Conservation (phyloP, 2,888 invertebrate species). For the Stegana nigrithorax region DNA sequence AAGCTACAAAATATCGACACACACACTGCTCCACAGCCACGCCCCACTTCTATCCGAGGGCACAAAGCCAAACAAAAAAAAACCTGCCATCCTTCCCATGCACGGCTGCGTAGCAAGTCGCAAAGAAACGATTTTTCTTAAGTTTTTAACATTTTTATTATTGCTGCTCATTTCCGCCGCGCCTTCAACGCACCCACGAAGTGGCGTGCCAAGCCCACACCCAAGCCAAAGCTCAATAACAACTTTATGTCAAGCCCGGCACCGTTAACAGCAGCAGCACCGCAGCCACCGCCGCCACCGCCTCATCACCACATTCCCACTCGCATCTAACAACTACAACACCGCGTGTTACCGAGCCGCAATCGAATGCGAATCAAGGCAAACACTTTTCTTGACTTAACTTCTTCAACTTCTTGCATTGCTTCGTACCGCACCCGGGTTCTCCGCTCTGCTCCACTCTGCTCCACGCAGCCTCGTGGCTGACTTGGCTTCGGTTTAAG, state of each 20-base stretch:
- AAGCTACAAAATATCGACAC: not conserved
- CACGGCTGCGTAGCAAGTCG: not conserved
- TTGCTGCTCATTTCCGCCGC: conserved; percentile 40
- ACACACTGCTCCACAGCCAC: not conserved
- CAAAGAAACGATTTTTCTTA: conserved; percentile 21
- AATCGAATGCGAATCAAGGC: not conserved
- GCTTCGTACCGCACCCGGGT: not conserved
- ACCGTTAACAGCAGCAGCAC: conserved; percentile 13
- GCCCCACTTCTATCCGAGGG: no score
- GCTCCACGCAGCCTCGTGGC: not conserved
- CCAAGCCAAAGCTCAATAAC: no score
- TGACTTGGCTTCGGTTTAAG: conserved; percentile 54
- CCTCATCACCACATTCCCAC: not conserved
- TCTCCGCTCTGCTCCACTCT: not conserved
- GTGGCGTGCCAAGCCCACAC: no score
- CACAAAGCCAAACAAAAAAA: not conserved
- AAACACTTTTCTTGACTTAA: conserved; percentile 4
- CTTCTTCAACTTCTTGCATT: not conserved
- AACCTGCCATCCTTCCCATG: not conserved
- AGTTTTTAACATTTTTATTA: conserved; percentile 48
- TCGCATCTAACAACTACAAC: not conserved
- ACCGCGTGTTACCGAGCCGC: not conserved
- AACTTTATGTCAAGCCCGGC: no score
- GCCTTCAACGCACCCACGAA: no score
- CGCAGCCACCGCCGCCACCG: not conserved